A percentile compares a stretch with the other conserved stretches of the same genome.
Evolutionary conservation across 1,140 invertebrate species (phyloP).

Genomic region (Calosoma granatense): DNA sequence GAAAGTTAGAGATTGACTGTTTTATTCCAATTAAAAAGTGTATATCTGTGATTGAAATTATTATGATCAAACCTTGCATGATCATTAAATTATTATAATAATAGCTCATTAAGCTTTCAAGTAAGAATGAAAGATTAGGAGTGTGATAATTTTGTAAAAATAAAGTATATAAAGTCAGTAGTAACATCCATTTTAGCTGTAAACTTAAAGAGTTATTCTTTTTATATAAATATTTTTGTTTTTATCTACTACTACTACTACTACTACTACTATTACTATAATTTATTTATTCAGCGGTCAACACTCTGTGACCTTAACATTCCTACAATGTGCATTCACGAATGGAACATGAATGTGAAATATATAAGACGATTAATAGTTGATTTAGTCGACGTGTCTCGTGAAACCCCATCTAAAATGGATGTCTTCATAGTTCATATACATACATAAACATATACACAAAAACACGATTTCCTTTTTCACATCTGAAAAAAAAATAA

Average conservation of each 20-base stretch:
- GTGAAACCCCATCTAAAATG: background rate
- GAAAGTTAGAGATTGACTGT: slow-evolving; percentile 34
- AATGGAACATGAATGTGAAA: background rate
- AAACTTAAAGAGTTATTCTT: too few species aligned
- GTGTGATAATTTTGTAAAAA: background rate
- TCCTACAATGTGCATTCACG: background rate
- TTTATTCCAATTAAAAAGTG: slow-evolving; percentile 33
- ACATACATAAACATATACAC: background rate
- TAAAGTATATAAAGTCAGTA: background rate
- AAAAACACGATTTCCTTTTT: background rate
- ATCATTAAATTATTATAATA: slow-evolving; percentile 22
- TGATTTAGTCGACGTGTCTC: background rate
- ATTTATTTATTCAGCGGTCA: background rate
- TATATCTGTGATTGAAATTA: slow-evolving; percentile 35
- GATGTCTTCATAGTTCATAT: background rate
- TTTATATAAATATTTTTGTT: too few species aligned
- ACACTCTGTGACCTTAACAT: background rate
- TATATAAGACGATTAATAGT: too few species aligned
- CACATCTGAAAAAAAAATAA: background rate
- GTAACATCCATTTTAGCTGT: background rate
- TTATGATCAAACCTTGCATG: slow-evolving; percentile 33
- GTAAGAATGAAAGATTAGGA: background rate
- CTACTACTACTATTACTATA: too few species aligned
- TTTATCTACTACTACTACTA: too few species aligned
- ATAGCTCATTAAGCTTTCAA: background rate